Evolutionary conservation across 2,797 vertebrate genomes (phyloP).

Genomic region (Nannoperca australis): DNA sequence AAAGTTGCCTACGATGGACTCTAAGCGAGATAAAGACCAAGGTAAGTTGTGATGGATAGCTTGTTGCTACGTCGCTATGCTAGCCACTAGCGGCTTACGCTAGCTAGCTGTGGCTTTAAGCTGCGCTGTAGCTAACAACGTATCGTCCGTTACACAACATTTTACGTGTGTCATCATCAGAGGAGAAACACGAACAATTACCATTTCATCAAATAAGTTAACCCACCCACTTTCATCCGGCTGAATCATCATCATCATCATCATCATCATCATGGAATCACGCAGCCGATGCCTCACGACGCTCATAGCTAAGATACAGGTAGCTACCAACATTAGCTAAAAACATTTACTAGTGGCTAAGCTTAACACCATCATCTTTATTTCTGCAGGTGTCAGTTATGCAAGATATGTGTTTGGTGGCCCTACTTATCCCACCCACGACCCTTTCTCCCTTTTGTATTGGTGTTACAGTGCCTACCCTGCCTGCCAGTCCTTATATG

Average conservation of each 20-base stretch:
- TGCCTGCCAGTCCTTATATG: neutral
- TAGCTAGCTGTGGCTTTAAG: constrained; percentile 42
- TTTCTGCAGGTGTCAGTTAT: constrained; percentile 1
- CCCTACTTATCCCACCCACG: neutral
- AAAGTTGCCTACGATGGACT: constrained; percentile 80
- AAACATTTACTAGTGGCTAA: constrained; percentile 5
- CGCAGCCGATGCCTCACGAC: constrained; percentile 16
- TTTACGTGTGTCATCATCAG: constrained; percentile 21
- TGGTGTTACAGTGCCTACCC: neutral
- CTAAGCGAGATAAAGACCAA: constrained; percentile 84
- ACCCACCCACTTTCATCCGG: constrained; percentile 42
- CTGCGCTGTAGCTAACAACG: constrained; percentile 15
- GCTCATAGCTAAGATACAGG: constrained; percentile 14
- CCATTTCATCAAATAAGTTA: constrained; percentile 22
- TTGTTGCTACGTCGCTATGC: constrained; percentile 74
- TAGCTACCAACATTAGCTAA: constrained; percentile 42
- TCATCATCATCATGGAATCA: constrained; percentile 24
- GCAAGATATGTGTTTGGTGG: neutral
- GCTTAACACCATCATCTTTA: constrained; percentile 1
- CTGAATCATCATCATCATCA: constrained; percentile 40
- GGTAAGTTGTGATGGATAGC: constrained; percentile 80
- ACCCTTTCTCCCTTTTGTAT: neutral
- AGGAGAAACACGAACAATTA: neutral
- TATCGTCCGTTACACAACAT: constrained; percentile 19
- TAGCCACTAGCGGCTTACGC: constrained; percentile 59